These are phyloP conservation scores for Hyppa rectilinea DNA, from an alignment of 2,888 invertebrate species.

Conservation along the genomic window DNA sequence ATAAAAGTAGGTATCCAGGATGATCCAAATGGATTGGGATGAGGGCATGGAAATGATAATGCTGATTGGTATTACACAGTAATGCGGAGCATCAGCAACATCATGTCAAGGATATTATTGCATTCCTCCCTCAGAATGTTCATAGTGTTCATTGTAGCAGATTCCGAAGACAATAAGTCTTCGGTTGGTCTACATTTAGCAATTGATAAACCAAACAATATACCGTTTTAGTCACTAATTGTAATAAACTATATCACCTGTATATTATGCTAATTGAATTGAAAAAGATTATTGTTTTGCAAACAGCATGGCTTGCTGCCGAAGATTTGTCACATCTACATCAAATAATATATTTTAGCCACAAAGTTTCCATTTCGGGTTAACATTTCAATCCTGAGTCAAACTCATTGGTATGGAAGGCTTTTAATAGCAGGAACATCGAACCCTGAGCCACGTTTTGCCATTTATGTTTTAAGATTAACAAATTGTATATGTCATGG, in stretches of 20 bases:
- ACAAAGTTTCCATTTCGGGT: neutral
- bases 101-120: slow-evolving; percentile 19
- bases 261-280: neutral
- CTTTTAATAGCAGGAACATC: neutral
- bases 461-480: neutral
- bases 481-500: neutral
- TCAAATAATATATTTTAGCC: neutral
- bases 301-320: neutral
- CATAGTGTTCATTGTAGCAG: slow-evolving; percentile 16
- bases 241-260: too few relatives aligned
- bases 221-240: neutral
- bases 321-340: neutral
- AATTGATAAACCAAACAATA: slow-evolving; percentile 1
- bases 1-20: neutral
- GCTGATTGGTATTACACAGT: too few relatives aligned
- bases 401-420: neutral
- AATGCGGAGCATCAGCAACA: neutral
- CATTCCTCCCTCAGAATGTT: slow-evolving; percentile 28
- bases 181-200: neutral
- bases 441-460: neutral
- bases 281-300: neutral
- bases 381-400: neutral
- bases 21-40: too few relatives aligned
- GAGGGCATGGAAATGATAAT: too few relatives aligned
- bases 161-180: neutral